Evolutionary conservation across 2,797 vertebrate species (phyloP).

Genomic region (Tragelaphus eurycerus): DNA sequence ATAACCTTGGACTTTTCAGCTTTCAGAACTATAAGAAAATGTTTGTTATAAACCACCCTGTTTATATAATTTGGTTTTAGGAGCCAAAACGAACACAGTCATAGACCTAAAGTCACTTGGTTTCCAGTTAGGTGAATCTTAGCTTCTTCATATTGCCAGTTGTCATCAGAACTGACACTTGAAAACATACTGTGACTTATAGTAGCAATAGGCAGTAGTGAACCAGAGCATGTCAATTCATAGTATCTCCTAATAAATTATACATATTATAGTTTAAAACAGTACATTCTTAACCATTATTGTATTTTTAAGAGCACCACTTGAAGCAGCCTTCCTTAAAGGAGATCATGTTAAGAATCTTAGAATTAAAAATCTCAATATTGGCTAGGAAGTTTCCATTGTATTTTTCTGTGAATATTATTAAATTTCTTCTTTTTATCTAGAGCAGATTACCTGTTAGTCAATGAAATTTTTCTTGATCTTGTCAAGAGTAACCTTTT

Average conservation of each 20-base stretch:
- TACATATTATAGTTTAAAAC: neutral
- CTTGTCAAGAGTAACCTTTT: neutral
- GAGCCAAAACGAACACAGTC: neutral
- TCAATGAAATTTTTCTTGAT: neutral
- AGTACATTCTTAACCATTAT: neutral
- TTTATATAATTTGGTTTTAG: neutral
- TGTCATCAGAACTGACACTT: neutral
- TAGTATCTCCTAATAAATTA: neutral
- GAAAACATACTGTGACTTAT: neutral
- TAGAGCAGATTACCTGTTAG: neutral
- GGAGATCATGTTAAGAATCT: neutral
- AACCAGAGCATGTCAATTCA: neutral
- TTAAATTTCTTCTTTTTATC: neutral
- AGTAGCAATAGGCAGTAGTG: neutral
- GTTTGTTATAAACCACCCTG: neutral
- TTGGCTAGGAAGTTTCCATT: neutral
- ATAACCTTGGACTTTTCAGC: neutral
- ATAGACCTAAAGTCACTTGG: neutral
- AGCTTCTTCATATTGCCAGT: neutral
- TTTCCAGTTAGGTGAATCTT: neutral
- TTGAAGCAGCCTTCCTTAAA: neutral
- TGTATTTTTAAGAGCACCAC: neutral
- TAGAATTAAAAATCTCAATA: neutral
- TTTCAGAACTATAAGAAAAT: neutral
- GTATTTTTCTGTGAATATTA: neutral